Base-by-base conservation (phyloP, 2,797 vertebrate genomes). In the Knipowitschia caucasica region DNA sequence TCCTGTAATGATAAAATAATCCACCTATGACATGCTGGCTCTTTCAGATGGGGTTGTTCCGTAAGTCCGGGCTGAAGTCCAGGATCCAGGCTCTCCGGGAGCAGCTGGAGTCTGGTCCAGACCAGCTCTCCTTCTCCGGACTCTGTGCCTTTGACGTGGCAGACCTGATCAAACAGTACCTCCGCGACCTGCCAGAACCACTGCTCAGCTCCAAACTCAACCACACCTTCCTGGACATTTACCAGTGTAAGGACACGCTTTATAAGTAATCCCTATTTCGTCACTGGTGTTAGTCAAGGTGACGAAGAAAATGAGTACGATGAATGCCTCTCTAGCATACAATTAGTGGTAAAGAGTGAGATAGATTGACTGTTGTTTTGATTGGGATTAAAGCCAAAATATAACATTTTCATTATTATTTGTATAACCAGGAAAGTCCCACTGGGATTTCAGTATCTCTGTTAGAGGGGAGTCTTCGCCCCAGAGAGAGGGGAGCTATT, bases 111-210 rank as follows among this genome's bases (percentile, higher is more conserved):
- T 86, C 67, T 0, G 87, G 81, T 64, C 89, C 91, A 0, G 82
- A 85, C 1, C 82, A 81, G 0, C 77, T 92, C 2, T 89, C 87
- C 0, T 94, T 89, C 0, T 86, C 93, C 2, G 86, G 87, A 7
- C 93, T 95, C 61, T 94, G 92, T 0, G 93, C 94, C 0, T 95
- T 93, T 14, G 93, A 95, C 1, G 92, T 95, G 66, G 94, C 94
- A 4, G 93, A 95, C 63, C 91, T 94, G 93, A 88, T 95, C 74
- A 95, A 95, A 80, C 94, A 95, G 69, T 95, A 91, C 72, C 94
- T 95, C 85, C 83, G 94, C 62, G 94, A 95, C 68, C 90, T 95
- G 26, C 93, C 94, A 0, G 93, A 95, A 55, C 91, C 94, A 0
- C 63, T 95, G 67, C 94, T 95, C 63, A 92, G 89, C 43, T 87